Evolutionary conservation across 2,888 invertebrate species (phyloP).

Genomic region (Spodoptera picta): DNA sequence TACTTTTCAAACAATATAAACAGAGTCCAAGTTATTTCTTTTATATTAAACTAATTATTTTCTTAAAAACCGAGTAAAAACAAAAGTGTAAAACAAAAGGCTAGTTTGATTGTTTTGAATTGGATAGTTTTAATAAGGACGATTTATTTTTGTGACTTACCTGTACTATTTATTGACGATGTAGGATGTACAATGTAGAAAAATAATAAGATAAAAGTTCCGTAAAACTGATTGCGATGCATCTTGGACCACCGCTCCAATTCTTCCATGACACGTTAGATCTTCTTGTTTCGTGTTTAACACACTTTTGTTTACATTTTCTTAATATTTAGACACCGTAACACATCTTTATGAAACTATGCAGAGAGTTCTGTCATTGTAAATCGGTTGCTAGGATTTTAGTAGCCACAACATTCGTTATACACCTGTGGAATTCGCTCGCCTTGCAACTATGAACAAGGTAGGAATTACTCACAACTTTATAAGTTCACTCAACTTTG

Average conservation of each 20-base stretch:
- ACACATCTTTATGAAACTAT: constrained; percentile 32
- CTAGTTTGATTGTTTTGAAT: background rate
- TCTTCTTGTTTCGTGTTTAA: constrained; percentile 44
- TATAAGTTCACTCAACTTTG: constrained; percentile 86
- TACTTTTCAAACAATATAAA: no score
- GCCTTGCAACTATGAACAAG: constrained; percentile 71
- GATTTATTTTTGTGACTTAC: constrained; percentile 61
- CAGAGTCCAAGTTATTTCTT: no score
- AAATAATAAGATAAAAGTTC: constrained; percentile 66
- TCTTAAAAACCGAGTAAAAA: no score
- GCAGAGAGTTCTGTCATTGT: constrained; percentile 52
- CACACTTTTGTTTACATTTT: constrained; percentile 56
- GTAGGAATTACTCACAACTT: constrained; percentile 66
- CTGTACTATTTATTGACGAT: constrained; percentile 73
- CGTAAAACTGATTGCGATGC: constrained; percentile 69
- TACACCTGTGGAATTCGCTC: constrained; percentile 83
- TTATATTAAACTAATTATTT: no score
- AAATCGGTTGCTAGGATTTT: constrained; percentile 82
- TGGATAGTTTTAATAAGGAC: background rate
- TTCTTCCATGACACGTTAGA: constrained; percentile 82
- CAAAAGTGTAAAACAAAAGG: constrained; percentile 14
- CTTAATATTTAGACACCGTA: constrained; percentile 36
- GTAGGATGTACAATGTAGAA: constrained; percentile 56
- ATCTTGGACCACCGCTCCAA: constrained; percentile 82
- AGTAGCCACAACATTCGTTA: constrained; percentile 81